phyloP scores from a whole-genome alignment of 2,113 vertebrate genomes.

The Scopus umbretta region DNA sequence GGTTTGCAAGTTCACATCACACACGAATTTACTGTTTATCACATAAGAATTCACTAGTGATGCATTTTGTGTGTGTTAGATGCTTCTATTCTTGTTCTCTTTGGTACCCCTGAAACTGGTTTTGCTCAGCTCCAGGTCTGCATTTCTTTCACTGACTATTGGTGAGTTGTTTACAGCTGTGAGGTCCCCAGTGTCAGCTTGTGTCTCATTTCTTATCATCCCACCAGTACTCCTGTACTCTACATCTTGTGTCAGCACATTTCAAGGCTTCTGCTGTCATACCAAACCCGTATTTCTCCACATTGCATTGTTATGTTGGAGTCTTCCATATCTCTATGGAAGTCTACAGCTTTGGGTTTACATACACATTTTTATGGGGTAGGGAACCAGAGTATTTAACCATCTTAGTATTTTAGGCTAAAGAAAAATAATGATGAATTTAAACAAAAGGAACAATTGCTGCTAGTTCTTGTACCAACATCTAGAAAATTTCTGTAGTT shows the following conservation, averaged over 20 bases:
- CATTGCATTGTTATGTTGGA: not conserved
- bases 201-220: not conserved
- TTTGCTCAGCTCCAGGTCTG: not conserved
- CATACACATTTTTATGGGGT: not conserved
- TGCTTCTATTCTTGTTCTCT: not conserved
- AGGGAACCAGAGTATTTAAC: not conserved
- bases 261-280: not conserved
- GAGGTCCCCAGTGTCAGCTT: not conserved
- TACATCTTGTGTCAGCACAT: not conserved
- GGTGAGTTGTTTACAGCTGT: not conserved
- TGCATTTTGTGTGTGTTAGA: not conserved
- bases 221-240: not conserved
- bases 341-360: not conserved
- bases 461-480: not conserved
- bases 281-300: not conserved
- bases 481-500: not conserved
- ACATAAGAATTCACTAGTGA: no score
- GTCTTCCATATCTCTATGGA: not conserved
- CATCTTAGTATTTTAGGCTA: not conserved
- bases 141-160: not conserved
- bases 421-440: not conserved
- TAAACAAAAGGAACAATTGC: not conserved
- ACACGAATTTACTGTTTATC: not conserved
- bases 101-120: not conserved
- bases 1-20: not conserved